Evolutionary conservation across 2,888 invertebrate species (phyloP).

Genomic region (Cheilosia scutellata): DNA sequence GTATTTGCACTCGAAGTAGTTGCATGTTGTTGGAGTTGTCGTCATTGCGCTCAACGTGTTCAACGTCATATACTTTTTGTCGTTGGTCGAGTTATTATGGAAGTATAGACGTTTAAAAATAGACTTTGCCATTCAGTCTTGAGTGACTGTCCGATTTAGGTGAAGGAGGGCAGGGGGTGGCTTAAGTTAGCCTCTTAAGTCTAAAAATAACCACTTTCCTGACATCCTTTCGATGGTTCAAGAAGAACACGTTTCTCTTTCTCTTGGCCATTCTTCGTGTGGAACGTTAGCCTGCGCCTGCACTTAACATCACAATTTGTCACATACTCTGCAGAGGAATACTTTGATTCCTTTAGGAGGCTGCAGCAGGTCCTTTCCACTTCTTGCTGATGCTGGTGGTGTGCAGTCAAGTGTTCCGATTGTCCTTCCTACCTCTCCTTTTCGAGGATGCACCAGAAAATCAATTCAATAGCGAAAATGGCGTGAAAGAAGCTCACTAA

Average conservation of each 20-base stretch:
- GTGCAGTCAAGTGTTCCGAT: constrained; percentile 51
- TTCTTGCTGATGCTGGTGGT: constrained; percentile 10
- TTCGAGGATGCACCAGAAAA: background rate
- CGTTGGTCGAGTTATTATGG: constrained; percentile 15
- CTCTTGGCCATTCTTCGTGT: background rate
- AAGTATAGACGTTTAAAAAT: constrained; percentile 63
- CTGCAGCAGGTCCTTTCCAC: background rate
- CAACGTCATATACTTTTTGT: constrained; percentile 16
- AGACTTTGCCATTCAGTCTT: constrained; percentile 48
- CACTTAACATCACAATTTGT: constrained; percentile 58
- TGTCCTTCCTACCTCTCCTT: constrained; percentile 8
- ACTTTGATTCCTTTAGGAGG: constrained; percentile 34
- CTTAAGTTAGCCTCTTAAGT: constrained; percentile 25
- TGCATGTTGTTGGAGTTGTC: constrained; percentile 28
- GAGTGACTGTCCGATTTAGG: constrained; percentile 40
- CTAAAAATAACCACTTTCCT: constrained; percentile 64
- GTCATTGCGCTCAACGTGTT: background rate
- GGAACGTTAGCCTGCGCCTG: constrained; percentile 34
- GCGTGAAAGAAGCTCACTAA: constrained; percentile 14
- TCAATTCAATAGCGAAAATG: constrained; percentile 15
- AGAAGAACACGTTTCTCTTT: background rate
- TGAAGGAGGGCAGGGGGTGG: background rate
- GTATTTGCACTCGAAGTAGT: constrained; percentile 36
- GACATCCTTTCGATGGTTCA: constrained; percentile 42
- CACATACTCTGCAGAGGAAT: constrained; percentile 43